Evolutionary conservation across 2,113 vertebrate genomes (phyloP).

Genomic region (Sphyrna mokarran): DNA sequence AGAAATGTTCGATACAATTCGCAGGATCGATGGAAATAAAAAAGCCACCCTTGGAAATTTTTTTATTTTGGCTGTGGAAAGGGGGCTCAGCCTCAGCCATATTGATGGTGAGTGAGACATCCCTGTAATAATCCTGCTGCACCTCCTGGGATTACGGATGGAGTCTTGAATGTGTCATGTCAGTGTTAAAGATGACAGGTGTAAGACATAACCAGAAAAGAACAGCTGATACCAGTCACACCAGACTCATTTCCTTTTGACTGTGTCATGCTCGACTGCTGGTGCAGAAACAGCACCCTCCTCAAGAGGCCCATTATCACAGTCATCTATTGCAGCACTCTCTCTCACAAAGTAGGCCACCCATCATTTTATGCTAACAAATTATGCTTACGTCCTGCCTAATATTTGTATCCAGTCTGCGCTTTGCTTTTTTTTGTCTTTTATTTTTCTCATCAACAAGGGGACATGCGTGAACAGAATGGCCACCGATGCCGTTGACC

Average conservation of each 20-base stretch:
- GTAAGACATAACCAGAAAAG: neutral
- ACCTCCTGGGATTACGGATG: neutral
- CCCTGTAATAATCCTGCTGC: neutral
- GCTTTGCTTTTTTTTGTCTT: neutral
- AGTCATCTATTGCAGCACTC: neutral
- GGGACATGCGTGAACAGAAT: neutral
- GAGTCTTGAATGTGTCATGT: neutral
- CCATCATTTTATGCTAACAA: neutral
- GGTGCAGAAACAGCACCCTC: neutral
- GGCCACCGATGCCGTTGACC: neutral
- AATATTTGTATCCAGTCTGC: neutral
- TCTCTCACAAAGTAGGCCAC: neutral
- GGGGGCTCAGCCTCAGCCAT: neutral
- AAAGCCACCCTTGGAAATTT: neutral
- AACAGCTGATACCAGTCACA: conserved; percentile 25
- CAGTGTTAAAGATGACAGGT: neutral
- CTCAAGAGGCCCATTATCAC: neutral
- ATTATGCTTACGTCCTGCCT: too few species aligned
- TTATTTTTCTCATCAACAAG: neutral
- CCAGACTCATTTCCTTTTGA: neutral
- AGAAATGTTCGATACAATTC: too few species aligned
- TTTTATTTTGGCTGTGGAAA: neutral
- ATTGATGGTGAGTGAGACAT: neutral
- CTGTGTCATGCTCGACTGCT: neutral
- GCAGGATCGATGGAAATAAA: neutral